Base-by-base conservation (phyloP, 37 sponge, comb jelly and placozoan species). In the Ephydatia muelleri region DNA sequence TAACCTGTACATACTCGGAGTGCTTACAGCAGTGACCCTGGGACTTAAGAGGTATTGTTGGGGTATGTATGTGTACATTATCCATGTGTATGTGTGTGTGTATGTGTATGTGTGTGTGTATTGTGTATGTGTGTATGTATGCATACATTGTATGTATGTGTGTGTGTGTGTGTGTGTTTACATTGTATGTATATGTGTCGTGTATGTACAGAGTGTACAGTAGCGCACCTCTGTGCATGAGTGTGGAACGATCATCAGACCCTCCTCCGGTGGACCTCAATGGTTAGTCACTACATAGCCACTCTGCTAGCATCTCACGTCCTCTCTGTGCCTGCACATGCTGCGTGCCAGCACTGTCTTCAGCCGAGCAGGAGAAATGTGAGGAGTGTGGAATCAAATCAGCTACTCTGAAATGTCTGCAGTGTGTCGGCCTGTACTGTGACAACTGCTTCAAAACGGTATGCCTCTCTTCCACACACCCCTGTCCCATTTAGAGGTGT, bases 1-100 rank as follows among this genome's bases (percentile, higher is more conserved):
- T 23, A 69, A 85, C 43, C 6, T 77, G 38, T 76, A 81, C 71
- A 0, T 90, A 72, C 70, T 90, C 31, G 90, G 90, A 32, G 48
- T 85, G 38, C 40, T 86, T 9, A 34, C 49, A 3, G 86, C 86
- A 2, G 23, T 26, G 37, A 29, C 79, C 47, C 66, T 80, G 16
- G 57, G 65, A 12, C 65, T 86, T 27, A 68, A 39, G 37, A 72
- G 73, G 86, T 86, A 36, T 69, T 26, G 70, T 30, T 30, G 29
- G 29, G 29, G 29, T 30, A 6, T 6, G 8, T 11, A 14, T 6
- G 8, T 11, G 30, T 71, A 71, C 32, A 31, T 34, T 33, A 25
- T 71, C 3, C 9, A 26, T 14, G 30, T 33, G 30, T 12, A 71
- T 33, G 32, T 71, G 32, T 3, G 30, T 71, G 72, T 71, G 13